Conservation (phyloP, 2,113 vertebrate genomes). For the Lipotes vexillifer region DNA sequence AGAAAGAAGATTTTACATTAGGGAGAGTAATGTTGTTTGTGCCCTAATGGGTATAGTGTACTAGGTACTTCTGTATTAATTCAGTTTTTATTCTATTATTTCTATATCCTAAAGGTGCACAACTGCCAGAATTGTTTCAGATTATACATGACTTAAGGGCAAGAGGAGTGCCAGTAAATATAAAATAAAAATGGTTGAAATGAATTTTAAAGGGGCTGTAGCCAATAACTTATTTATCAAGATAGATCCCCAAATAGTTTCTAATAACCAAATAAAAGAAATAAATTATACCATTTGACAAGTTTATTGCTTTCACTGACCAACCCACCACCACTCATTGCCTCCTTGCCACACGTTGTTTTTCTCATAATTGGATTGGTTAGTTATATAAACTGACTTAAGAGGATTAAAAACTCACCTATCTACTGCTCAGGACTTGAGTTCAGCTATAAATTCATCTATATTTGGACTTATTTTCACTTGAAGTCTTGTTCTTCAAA, state of each 20-base stretch:
- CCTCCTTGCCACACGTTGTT: not conserved
- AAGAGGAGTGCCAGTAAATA: not conserved
- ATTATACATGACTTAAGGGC: not conserved
- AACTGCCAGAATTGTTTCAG: not conserved
- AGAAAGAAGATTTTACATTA: not conserved
- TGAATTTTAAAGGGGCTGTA: not conserved
- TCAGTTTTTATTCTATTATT: not conserved
- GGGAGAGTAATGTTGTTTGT: not conserved
- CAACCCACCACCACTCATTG: not conserved
- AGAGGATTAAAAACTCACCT: not conserved
- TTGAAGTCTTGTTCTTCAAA: not conserved
- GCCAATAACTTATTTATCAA: conserved; percentile 15
- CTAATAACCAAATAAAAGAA: conserved; percentile 2
- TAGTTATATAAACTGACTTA: not conserved
- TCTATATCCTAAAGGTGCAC: not conserved
- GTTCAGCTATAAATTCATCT: not conserved
- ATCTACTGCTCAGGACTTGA: not conserved
- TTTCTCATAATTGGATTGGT: not conserved
- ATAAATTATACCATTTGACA: not conserved
- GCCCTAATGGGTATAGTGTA: not conserved
- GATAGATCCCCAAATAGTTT: not conserved
- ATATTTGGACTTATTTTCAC: not conserved
- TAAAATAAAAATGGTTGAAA: not conserved
- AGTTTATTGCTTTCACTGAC: not conserved
- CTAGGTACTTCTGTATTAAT: not conserved